These are phyloP conservation scores for Styela clava DNA, from an alignment of 23 tunicate species.

Conservation along the genomic window DNA sequence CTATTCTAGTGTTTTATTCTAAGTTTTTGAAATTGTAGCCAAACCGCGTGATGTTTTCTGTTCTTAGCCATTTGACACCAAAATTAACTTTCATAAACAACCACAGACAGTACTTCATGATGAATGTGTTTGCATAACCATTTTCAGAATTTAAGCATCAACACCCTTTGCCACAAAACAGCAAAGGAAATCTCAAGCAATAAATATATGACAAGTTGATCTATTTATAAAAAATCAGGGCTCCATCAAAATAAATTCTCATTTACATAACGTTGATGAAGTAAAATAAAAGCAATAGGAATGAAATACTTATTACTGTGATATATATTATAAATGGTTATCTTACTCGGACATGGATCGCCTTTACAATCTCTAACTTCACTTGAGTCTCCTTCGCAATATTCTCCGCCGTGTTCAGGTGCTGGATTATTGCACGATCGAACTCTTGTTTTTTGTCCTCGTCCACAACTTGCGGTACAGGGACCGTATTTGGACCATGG, in stretches of 20 bases:
- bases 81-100: not conserved
- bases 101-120: not conserved
- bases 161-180: no score
- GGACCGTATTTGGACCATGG: constrained; percentile 78
- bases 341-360: constrained; percentile 74
- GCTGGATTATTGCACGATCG: constrained; percentile 76
- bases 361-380: constrained; percentile 44
- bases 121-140: not conserved
- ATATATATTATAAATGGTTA: no score
- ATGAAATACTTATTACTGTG: no score
- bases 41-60: not conserved
- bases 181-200: no score
- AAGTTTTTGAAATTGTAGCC: not conserved
- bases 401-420: constrained; percentile 64
- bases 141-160: no score
- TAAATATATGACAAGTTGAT: no score
- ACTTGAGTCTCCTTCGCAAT: constrained; percentile 52
- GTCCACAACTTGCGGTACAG: constrained; percentile 82
- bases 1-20: no score
- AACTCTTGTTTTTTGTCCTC: constrained; percentile 41
- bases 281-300: no score
- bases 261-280: no score
- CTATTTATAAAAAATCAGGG: no score
- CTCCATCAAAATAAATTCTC: no score
- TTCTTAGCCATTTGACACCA: not conserved